Evolutionary conservation across 2,797 vertebrate species (phyloP), one percentile per base, ranked within the genome.

Genomic region (Taeniopygia guttata): DNA sequence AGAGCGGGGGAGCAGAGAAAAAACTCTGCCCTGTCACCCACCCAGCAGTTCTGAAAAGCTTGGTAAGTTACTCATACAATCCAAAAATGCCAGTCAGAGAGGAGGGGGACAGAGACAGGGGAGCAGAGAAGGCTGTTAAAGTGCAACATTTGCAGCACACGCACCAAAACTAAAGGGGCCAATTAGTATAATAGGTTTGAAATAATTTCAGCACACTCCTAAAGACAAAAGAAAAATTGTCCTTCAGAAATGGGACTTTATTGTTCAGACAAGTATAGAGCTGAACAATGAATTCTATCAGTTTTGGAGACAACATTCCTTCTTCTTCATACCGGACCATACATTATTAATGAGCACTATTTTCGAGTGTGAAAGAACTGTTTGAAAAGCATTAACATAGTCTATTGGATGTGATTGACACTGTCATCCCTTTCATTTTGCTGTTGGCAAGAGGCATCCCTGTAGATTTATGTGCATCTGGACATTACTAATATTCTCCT

Each of bases 281-380:
- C 86, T 1, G 87, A 98, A 98, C 96, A 98, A 97, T 97, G 97
- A 96, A 97, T 97, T 96, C 93, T 96, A 96, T 97, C 97, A 80
- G 89, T 95, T 98, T 97, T 91, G 73, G 89, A 98, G 93, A 90
- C 96, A 97, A 93, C 96, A 93, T 92, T 97, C 96, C 88, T 97
- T 97, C 89, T 97, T 91, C 96, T 97, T 97, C 92, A 77, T 96
- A 96, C 84, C 2, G 78, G 88, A 95, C 91, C 90, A 98, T 98
- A 94, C 98, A 98, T 98, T 98, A 98, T 98, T 98, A 98, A 98
- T 98, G 96, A 98, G 95, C 93, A 96, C 97, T 96, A 97, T 98
- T 98, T 98, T 96, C 54, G 19, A 98, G 96, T 96, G 97, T 97
- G 97, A 98, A 98, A 98, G 97, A 97, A 94, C 96, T 98, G 97